Conservation (phyloP, 2,888 invertebrate species). For the Chymomyza amoena region DNA sequence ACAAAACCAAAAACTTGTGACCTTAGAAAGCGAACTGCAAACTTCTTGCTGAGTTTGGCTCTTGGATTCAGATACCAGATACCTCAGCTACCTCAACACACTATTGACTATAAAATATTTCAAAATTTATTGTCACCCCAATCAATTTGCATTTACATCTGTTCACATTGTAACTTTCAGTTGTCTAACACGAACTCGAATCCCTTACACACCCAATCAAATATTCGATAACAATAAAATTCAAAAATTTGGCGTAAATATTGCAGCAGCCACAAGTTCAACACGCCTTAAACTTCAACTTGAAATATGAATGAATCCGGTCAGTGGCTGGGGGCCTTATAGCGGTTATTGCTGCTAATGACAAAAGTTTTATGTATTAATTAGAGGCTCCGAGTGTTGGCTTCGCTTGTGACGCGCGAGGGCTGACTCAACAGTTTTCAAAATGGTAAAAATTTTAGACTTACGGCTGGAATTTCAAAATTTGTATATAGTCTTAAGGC, state of each 20-base stretch:
- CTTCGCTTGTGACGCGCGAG: constrained; percentile 11
- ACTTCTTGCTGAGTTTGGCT: too few relatives aligned
- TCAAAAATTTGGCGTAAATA: neutral
- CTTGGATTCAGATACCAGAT: too few relatives aligned
- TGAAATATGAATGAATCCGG: neutral
- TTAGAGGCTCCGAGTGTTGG: constrained; percentile 30
- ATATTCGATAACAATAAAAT: neutral
- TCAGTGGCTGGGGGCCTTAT: neutral
- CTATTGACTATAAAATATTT: neutral
- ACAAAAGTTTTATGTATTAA: constrained; percentile 59
- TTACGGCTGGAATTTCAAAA: neutral
- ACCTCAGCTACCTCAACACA: neutral
- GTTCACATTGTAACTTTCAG: neutral
- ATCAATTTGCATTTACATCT: neutral
- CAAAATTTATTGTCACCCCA: neutral
- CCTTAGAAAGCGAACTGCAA: too few relatives aligned
- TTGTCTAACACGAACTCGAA: neutral
- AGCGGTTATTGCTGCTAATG: constrained; percentile 21
- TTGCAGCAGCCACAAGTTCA: neutral
- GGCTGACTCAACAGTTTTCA: neutral
- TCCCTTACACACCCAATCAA: neutral
- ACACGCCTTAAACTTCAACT: constrained; percentile 28
- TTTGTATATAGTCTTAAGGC: too few relatives aligned
- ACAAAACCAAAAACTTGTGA: too few relatives aligned
- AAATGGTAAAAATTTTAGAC: neutral